phyloP scores from a whole-genome alignment of 2,888 invertebrate genomes.

The Melolontha melolontha region DNA sequence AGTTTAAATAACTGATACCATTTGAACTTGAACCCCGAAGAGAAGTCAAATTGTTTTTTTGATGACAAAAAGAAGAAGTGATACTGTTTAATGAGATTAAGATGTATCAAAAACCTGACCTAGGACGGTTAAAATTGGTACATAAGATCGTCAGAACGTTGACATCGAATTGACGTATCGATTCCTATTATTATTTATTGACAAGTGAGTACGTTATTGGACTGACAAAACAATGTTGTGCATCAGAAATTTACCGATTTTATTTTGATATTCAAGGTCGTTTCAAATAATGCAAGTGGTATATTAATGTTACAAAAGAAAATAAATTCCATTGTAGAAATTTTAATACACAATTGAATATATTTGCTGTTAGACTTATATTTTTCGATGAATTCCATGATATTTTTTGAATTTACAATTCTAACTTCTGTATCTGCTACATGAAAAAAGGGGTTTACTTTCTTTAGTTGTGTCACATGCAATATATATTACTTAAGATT shows the following conservation, averaged over 20 bases:
- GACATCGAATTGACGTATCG: slow-evolving; percentile 31
- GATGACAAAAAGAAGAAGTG: slow-evolving; percentile 13
- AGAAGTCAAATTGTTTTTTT: slow-evolving; percentile 34
- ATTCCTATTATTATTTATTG: slow-evolving; percentile 30
- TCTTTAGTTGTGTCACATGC: too few species aligned
- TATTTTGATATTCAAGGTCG: background rate
- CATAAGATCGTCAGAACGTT: slow-evolving; percentile 22
- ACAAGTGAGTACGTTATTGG: background rate
- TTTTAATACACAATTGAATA: too few species aligned
- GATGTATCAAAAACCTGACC: slow-evolving; percentile 36
- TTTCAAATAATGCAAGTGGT: too few species aligned
- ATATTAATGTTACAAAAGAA: too few species aligned
- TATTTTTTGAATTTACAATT: too few species aligned
- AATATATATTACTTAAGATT: too few species aligned
- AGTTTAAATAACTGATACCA: slow-evolving; percentile 33
- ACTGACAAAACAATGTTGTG: background rate
- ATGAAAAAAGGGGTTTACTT: too few species aligned
- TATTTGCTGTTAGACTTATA: too few species aligned
- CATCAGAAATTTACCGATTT: background rate
- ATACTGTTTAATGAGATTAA: slow-evolving; percentile 14
- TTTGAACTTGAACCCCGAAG: slow-evolving; percentile 34
- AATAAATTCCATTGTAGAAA: too few species aligned
- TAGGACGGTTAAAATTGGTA: slow-evolving; percentile 33
- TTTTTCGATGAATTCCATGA: too few species aligned
- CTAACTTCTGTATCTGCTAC: too few species aligned